Evolutionary conservation across 2,797 vertebrate genomes (phyloP), one percentile per base, ranked within the genome.

Genomic region (Liparis tanakae): DNA sequence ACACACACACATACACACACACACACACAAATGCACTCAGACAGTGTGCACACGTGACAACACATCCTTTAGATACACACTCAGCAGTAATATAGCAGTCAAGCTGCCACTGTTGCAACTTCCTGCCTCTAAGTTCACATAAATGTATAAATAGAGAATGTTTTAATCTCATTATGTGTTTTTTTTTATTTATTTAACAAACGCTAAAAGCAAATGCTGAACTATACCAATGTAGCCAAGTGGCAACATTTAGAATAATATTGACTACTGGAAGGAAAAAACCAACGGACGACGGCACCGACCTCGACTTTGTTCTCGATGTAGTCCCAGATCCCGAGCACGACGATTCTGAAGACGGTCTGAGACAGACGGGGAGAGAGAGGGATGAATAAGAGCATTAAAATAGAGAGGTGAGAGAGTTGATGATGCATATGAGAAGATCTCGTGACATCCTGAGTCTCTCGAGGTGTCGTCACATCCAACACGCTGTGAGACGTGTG

Each of bases 281-380:
- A 61, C 13, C 51, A 5, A 64, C 53, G 62, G 76, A 76, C 22
- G 72, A 20, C 6, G 76, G 53, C 66, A 87, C 84, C 90, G 89
- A 99, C 98, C 96, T 99, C 98, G 79, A 99, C 95, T 95, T 99
- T 99, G 95, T 99, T 99, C 92, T 99, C 98, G 68, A 99, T 99
- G 91, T 99, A 99, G 94, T 99, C 98, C 98, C 98, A 99, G 92
- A 99, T 97, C 66, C 98, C 98, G 43, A 99, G 96, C 68, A 99
- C 96, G 76, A 99, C 94, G 72, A 99, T 98, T 89, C 98, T 96
- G 88, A 98, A 95, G 82, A 99, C 85, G 72, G 97, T 98, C 98
- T 99, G 89, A 88, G 34, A 72, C 30, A 85, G 61, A 84, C 37
- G 75, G 72, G 58, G 50, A 79, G 53, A 74, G 72, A 61, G 50